Evolutionary conservation across 2,113 vertebrate species (phyloP).

Genomic region (Microtus oregoni): DNA sequence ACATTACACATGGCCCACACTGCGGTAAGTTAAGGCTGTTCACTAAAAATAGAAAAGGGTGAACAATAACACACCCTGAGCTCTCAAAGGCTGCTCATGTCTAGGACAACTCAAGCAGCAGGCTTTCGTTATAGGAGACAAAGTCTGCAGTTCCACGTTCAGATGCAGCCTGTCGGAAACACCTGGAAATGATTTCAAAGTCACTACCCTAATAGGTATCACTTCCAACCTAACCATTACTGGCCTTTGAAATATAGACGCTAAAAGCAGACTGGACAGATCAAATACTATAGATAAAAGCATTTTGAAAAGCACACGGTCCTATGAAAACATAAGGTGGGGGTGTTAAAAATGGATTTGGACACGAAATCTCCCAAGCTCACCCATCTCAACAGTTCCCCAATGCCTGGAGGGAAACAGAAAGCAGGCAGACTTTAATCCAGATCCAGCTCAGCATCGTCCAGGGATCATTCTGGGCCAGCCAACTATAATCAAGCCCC

Average conservation of each 20-base stretch:
- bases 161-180: constrained; percentile 41
- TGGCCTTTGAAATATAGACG: constrained; percentile 77
- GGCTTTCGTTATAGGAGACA: constrained; percentile 46
- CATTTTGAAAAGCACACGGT: constrained; percentile 53
- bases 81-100: background rate
- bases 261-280: constrained; percentile 56
- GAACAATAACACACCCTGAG: background rate
- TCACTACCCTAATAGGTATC: constrained; percentile 63
- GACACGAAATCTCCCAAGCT: constrained; percentile 57
- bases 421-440: constrained; percentile 6
- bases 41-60: background rate
- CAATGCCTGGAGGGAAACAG: background rate
- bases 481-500: background rate
- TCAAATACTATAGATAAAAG: constrained; percentile 72
- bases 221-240: constrained; percentile 70
- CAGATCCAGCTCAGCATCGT: background rate
- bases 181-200: constrained; percentile 72
- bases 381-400: constrained; percentile 25
- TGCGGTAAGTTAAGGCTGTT: background rate
- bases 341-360: constrained; percentile 62
- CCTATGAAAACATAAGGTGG: constrained; percentile 61
- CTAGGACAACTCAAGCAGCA: constrained; percentile 32
- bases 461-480: constrained; percentile 5
- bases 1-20: background rate
- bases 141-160: constrained; percentile 59